Percentiles rank a stretch among this genome's conserved stretches.
These are phyloP conservation scores for Drosophila gaucha DNA, from an alignment of 2,888 invertebrate species.

Conservation along the genomic window DNA sequence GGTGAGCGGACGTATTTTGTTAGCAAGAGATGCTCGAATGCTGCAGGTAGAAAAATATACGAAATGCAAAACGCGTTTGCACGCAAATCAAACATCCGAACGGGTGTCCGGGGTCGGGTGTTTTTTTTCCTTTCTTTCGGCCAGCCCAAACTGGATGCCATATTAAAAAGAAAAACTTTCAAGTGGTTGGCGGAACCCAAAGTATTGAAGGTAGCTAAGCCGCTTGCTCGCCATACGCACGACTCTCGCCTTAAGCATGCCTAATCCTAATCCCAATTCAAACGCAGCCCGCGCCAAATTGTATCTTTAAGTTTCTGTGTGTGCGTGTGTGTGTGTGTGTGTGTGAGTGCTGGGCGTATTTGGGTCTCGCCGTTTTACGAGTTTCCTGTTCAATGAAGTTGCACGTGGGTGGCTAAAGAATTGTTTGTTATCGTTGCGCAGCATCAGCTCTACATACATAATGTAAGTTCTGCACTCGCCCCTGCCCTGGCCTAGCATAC, in stretches of 20 bases:
- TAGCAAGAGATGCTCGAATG: neutral
- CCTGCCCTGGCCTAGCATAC: neutral
- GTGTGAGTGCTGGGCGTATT: constrained; percentile 12
- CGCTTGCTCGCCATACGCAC: constrained; percentile 15
- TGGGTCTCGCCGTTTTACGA: constrained; percentile 59
- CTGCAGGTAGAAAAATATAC: constrained; percentile 27
- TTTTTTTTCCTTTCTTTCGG: neutral
- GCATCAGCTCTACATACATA: constrained; percentile 58
- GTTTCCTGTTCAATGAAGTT: constrained; percentile 76
- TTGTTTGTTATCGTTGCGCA: constrained; percentile 57
- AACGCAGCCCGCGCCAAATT: constrained; percentile 39
- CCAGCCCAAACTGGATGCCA: constrained; percentile 17
- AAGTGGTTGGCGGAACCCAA: constrained; percentile 19
- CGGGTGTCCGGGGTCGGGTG: neutral
- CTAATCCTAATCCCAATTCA: constrained; percentile 43
- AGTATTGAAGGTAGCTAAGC: constrained; percentile 16
- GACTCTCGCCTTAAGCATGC: constrained; percentile 30
- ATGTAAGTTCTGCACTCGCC: constrained; percentile 30
- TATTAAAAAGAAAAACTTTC: constrained; percentile 57
- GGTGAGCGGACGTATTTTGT: constrained; percentile 8
- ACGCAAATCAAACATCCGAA: constrained; percentile 47
- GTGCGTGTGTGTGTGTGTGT: constrained; percentile 11
- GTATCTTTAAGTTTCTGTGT: constrained; percentile 43
- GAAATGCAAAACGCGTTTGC: constrained; percentile 46
- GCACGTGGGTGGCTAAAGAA: constrained; percentile 59